Percentiles rank a stretch among this genome's conserved stretches.
These are phyloP conservation scores for Lasiurus borealis DNA, from an alignment of 2,113 vertebrate genomes.

Conservation along the genomic window DNA sequence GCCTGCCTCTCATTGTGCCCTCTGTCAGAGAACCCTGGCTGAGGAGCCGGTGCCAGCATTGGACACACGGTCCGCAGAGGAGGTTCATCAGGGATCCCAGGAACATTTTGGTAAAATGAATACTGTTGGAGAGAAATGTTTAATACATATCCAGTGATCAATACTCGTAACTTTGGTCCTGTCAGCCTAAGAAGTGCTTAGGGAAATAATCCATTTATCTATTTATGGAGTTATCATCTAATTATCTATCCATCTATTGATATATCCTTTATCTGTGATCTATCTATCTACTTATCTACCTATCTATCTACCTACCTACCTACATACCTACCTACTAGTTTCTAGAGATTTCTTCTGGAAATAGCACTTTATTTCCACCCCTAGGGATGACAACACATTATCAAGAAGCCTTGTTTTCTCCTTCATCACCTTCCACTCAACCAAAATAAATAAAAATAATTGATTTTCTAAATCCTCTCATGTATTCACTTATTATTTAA, in stretches of 20 bases:
- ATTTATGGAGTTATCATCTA: not conserved
- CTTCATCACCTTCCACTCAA: not conserved
- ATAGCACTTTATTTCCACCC: not conserved
- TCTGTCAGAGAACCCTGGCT: not conserved
- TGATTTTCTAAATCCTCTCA: not conserved
- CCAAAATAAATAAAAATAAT: conserved; percentile 42
- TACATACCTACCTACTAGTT: not conserved
- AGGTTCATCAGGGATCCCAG: not conserved
- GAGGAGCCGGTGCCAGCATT: not conserved
- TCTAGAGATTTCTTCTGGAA: conserved; percentile 13
- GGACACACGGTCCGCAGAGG: not conserved
- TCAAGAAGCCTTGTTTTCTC: not conserved
- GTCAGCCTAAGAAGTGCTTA: not conserved
- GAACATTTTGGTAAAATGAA: not conserved
- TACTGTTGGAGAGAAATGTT: not conserved
- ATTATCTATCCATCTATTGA: not conserved
- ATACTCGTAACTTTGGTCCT: not conserved
- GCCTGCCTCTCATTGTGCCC: not conserved
- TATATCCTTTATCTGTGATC: not conserved
- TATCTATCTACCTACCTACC: not conserved
- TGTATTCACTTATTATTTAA: not conserved
- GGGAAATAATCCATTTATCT: not conserved
- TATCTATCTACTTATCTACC: not conserved
- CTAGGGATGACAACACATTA: not conserved
- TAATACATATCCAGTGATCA: not conserved